phyloP scores from a whole-genome alignment of 2,888 invertebrate genomes.

The Ypsolopha scabrella region DNA sequence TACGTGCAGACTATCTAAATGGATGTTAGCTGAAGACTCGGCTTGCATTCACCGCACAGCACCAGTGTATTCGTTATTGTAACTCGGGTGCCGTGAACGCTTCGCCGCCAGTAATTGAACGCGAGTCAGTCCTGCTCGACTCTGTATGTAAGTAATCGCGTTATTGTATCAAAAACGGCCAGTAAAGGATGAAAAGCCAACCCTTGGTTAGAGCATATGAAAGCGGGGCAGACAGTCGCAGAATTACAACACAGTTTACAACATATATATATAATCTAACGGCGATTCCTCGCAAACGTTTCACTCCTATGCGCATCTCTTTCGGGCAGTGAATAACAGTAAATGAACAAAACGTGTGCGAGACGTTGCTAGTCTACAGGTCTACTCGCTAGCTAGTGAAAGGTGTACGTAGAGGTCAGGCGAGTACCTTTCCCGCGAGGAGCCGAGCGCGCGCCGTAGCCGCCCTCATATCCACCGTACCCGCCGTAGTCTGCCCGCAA shows the following conservation, averaged over 20 bases:
- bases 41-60: too few relatives aligned
- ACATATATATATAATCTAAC: background rate
- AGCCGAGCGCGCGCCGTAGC: slow-evolving; percentile 88
- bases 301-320: background rate
- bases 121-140: too few relatives aligned
- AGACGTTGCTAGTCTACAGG: background rate
- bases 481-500: slow-evolving; percentile 85
- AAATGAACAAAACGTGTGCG: slow-evolving; percentile 11
- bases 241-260: background rate
- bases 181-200: too few relatives aligned
- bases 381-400: slow-evolving; percentile 6
- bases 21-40: too few relatives aligned
- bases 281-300: slow-evolving; percentile 1
- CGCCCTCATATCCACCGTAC: slow-evolving; percentile 90
- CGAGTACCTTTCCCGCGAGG: slow-evolving; percentile 88
- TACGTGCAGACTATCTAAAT: too few relatives aligned
- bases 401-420: slow-evolving; percentile 19
- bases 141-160: too few relatives aligned
- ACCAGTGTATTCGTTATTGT: too few relatives aligned
- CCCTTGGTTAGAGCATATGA: slow-evolving; percentile 11
- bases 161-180: too few relatives aligned
- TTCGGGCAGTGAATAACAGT: background rate
- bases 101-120: too few relatives aligned
- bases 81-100: too few relatives aligned
- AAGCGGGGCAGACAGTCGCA: slow-evolving; percentile 22